Conservation (phyloP, 2,797 vertebrate species). For the Intellagama lesueurii region DNA sequence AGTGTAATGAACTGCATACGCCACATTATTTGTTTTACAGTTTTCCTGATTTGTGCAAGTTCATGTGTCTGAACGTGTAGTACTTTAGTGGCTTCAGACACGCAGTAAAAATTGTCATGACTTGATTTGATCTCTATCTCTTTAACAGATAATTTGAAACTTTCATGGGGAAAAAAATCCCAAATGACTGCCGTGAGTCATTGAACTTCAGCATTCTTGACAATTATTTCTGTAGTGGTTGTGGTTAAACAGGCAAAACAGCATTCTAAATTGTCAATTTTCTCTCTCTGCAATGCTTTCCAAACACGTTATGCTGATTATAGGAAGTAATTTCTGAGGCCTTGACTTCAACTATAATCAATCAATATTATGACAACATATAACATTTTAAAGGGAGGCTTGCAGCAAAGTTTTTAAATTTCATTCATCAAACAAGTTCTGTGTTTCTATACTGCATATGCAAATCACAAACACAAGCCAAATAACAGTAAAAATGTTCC, state of each 20-base stretch:
- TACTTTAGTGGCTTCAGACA: background rate
- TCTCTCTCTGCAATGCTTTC: constrained; percentile 19
- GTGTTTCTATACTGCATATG: constrained; percentile 7
- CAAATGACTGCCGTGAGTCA: constrained; percentile 23
- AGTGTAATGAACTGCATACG: background rate
- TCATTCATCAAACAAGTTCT: constrained; percentile 20
- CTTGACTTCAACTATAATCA: constrained; percentile 35
- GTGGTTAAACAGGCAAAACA: constrained; percentile 43
- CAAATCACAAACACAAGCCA: constrained; percentile 19
- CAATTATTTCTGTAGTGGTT: constrained; percentile 17
- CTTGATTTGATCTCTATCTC: constrained; percentile 16
- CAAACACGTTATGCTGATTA: constrained; percentile 30
- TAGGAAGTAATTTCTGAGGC: constrained; percentile 43
- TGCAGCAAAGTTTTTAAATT: constrained; percentile 10
- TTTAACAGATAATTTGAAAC: background rate
- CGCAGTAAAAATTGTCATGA: background rate
- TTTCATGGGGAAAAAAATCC: constrained; percentile 5
- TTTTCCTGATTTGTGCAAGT: background rate
- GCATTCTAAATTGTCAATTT: constrained; percentile 31
- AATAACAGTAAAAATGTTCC: constrained; percentile 15
- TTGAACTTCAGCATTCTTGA: constrained; percentile 20
- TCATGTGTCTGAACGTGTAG: background rate
- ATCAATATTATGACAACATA: constrained; percentile 15
- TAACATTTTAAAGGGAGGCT: background rate
- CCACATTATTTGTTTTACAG: background rate